Conservation (phyloP, 2,113 vertebrate genomes). For the Nerophis lumbriciformis region DNA sequence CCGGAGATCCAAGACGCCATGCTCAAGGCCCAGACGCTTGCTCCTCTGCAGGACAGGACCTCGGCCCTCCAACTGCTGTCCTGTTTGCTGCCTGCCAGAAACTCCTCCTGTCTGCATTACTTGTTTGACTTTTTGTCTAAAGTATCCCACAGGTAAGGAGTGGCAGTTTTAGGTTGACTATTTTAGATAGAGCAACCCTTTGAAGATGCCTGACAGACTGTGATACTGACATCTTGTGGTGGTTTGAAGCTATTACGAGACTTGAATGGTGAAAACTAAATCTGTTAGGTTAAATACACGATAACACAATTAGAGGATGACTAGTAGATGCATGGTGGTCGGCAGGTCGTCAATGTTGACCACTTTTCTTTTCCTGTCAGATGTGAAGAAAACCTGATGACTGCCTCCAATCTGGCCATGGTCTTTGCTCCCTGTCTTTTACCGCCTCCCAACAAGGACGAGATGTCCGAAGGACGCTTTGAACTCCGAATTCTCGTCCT, state of each 20-base stretch:
- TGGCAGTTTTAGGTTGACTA: no score
- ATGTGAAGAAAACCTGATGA: conserved; percentile 84
- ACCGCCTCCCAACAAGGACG: conserved; percentile 72
- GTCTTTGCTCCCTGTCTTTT: conserved; percentile 87
- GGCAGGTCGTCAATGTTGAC: no score
- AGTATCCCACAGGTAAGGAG: conserved; percentile 77
- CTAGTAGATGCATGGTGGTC: no score
- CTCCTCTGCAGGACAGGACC: conserved; percentile 64
- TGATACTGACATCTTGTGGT: no score
- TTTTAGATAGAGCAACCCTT: no score
- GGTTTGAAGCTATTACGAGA: no score
- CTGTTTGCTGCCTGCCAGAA: conserved; percentile 76
- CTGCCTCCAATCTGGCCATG: conserved; percentile 82
- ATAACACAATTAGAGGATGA: no score
- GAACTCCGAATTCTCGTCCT: conserved; percentile 80
- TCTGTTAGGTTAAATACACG: no score
- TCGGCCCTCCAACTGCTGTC: conserved; percentile 81
- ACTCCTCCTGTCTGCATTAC: conserved; percentile 74
- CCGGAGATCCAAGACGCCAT: conserved; percentile 77
- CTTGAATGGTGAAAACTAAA: no score
- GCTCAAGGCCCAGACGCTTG: conserved; percentile 78
- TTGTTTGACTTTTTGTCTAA: conserved; percentile 82
- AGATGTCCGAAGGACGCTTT: conserved; percentile 78
- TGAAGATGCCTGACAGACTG: no score
- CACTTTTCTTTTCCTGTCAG: conserved; percentile 50